phyloP scores from a whole-genome alignment of 1,140 invertebrate species.

The Stenopsyche tienmushanensis region DNA sequence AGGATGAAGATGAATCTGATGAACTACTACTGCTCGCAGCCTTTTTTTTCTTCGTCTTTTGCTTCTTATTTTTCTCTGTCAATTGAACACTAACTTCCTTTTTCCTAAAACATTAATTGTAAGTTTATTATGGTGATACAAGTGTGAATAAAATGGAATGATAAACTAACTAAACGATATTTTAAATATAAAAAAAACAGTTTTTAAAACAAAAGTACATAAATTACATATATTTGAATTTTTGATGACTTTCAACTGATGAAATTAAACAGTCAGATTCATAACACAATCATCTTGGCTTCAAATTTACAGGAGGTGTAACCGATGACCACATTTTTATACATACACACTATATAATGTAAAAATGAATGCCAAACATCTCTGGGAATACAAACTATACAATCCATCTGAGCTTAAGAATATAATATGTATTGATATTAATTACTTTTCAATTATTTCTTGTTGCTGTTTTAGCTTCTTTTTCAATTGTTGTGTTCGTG shows the following conservation, averaged over 20 bases:
- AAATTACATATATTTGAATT: too few relatives aligned
- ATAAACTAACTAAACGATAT: background rate
- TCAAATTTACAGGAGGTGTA: too few relatives aligned
- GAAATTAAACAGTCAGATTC: too few relatives aligned
- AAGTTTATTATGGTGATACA: too few relatives aligned
- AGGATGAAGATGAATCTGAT: background rate
- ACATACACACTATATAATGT: too few relatives aligned
- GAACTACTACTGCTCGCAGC: background rate
- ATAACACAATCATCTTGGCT: too few relatives aligned
- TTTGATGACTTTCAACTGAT: too few relatives aligned
- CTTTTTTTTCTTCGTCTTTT: background rate
- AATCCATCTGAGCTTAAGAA: background rate
- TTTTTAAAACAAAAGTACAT: too few relatives aligned
- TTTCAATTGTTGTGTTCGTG: constrained; percentile 77
- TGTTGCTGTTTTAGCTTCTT: constrained; percentile 66
- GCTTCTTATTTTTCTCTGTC: background rate
- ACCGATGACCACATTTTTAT: too few relatives aligned
- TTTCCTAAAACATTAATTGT: background rate
- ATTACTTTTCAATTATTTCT: constrained; percentile 51
- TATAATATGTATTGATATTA: background rate
- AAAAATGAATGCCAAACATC: background rate
- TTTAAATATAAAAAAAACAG: background rate
- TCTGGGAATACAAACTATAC: background rate
- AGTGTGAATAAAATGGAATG: too few relatives aligned
- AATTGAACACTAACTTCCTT: background rate